Evolutionary conservation across 2,113 vertebrate genomes (phyloP), one percentile per base, ranked within the genome.

Genomic region (Heliornis fulica): DNA sequence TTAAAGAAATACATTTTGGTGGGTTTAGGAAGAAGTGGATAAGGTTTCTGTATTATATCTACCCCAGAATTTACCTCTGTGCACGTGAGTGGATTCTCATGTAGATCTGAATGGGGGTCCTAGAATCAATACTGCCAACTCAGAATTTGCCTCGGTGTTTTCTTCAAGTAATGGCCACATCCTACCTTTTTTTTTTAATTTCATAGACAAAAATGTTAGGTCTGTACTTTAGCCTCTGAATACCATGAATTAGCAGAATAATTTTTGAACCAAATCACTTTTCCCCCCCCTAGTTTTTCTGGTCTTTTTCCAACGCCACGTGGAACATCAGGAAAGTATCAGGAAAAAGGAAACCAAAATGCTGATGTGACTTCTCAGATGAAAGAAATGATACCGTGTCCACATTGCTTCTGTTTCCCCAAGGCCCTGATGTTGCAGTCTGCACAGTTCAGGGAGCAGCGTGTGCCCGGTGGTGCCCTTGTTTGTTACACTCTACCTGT

Each of bases 291-390:
- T 18, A 5, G 2, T 17, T 82, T 89, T 97, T 90, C 91, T 87
- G 26, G 80, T 97, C 82, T 83, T 96, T 87, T 97, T 97, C 95
- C 96, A 97, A 94, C 90, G n/a, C 36, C 21, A 14, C 17, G 9
- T 91, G 76, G 96, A 96, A 96, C 78, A 95, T 72, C 80, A 94
- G 96, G 87, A 96, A 57, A 94, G 74, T 66, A 61, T 89, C 95
- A 97, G 96, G 95, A 97, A 98, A 98, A 95, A 97, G 97, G 97
- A 98, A 98, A 96, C 72, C 26, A 81, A 81, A 85, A n/a, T 91
- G 92, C 91, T 95, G 92, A 89, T 92, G 61, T 83, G 88, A 84
- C 83, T 95, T 95, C 53, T 92, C 79, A 93, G 92, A 94, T 87
- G 46, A 82, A 93, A 32, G 41, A 48, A 25, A 36, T 5, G 2